These are phyloP conservation scores for Metopia argyrocephala DNA, from an alignment of 2,888 invertebrate genomes.

Conservation along the genomic window DNA sequence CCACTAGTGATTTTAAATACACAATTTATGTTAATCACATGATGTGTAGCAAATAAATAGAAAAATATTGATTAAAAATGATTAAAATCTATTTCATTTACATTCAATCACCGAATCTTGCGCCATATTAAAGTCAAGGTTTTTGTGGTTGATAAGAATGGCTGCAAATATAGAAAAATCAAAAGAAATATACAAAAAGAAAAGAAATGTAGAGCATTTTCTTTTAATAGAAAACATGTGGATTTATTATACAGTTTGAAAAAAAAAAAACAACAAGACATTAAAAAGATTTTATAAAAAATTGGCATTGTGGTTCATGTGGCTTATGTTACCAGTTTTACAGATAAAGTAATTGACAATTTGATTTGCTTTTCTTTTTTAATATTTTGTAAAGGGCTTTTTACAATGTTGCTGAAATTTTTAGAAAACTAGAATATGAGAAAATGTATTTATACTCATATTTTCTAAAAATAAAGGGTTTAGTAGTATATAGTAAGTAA, in stretches of 20 bases:
- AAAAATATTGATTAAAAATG: slow-evolving; percentile 63
- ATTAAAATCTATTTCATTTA: slow-evolving; percentile 50
- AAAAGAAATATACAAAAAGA: background rate
- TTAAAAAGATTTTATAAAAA: background rate
- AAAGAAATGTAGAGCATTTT: slow-evolving; percentile 42
- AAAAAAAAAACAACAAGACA: background rate
- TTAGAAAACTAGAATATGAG: background rate
- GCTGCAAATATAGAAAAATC: background rate
- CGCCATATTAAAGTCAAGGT: slow-evolving; percentile 33
- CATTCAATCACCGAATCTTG: background rate
- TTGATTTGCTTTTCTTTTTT: background rate
- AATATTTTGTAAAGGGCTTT: background rate
- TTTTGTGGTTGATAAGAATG: slow-evolving; percentile 23
- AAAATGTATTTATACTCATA: background rate
- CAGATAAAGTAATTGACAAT: background rate
- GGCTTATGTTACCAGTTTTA: background rate
- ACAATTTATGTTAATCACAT: slow-evolving; percentile 62
- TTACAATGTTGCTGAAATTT: background rate
- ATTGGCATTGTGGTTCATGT: background rate
- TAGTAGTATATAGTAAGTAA: no score
- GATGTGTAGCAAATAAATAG: background rate
- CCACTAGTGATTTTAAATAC: slow-evolving; percentile 44
- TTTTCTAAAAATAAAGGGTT: no score
- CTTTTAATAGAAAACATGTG: slow-evolving; percentile 6
- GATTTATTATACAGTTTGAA: background rate